phyloP scores from a whole-genome alignment of 2,797 vertebrate genomes.

The Alosa sapidissima region DNA sequence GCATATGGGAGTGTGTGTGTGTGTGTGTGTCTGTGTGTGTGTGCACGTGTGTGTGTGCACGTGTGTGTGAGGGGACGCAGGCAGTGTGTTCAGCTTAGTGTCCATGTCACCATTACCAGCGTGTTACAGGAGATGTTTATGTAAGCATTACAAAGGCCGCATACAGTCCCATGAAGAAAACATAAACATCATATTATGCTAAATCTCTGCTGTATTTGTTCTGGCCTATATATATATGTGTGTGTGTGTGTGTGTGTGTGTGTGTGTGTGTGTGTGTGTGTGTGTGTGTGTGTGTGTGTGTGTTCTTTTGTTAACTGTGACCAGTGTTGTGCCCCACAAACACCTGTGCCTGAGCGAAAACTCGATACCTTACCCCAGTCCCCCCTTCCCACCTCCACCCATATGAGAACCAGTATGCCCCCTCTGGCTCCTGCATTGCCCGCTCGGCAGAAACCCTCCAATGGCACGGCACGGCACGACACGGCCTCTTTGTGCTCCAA shows the following conservation, averaged over 20 bases:
- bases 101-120: slow-evolving; percentile 12
- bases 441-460: not conserved
- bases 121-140: slow-evolving; percentile 20
- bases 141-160: slow-evolving; percentile 17
- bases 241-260: not conserved
- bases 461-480: not conserved
- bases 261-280: not conserved
- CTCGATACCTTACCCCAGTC: not conserved
- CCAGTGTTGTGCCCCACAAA: not conserved
- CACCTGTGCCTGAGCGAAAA: not conserved
- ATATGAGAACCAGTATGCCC: not conserved
- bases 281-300: not conserved
- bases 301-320: not conserved
- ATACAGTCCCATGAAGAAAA: slow-evolving; percentile 6
- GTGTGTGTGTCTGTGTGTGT: not conserved
- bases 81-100: not conserved
- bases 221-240: not conserved
- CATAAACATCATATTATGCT: slow-evolving; percentile 12
- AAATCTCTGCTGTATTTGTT: not conserved
- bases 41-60: not conserved
- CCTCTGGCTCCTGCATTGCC: not conserved
- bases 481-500: not conserved
- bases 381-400: not conserved
- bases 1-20: not conserved
- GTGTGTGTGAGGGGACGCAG: not conserved